Conservation (phyloP, 2,797 vertebrate species). For the Cottoperca gobio region DNA sequence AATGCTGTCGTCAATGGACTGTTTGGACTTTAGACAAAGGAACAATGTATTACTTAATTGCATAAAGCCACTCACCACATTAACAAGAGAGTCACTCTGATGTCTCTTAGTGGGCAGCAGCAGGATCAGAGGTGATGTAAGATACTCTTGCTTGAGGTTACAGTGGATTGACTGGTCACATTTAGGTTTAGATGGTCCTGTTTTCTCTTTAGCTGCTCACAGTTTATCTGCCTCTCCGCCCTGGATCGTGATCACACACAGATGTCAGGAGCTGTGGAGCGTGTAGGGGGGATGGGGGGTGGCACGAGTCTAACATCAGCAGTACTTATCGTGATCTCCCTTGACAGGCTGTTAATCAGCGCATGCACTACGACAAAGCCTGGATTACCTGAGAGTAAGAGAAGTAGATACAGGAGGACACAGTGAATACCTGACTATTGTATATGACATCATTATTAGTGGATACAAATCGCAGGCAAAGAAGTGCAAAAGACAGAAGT, state of each 20-base stretch:
- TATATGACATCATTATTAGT: not conserved
- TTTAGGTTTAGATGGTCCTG: not conserved
- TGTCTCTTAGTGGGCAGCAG: constrained; percentile 29
- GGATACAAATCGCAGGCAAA: not conserved
- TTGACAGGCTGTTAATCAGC: constrained; percentile 76
- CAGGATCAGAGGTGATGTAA: constrained; percentile 21
- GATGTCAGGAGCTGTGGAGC: constrained; percentile 40
- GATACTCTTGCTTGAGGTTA: not conserved
- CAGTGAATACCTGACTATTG: constrained; percentile 20
- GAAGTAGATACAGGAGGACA: constrained; percentile 25
- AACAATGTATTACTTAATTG: constrained; percentile 61
- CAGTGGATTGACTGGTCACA: rapidly evolving
- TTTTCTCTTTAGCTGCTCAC: not conserved
- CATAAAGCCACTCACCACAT: constrained; percentile 41
- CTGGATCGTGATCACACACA: constrained; percentile 28
- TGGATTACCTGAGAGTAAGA: constrained; percentile 73
- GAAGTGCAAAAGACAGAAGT: not conserved
- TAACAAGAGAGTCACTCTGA: constrained; percentile 35
- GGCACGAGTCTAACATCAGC: constrained; percentile 69
- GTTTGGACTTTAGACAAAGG: constrained; percentile 46
- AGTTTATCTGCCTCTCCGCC: not conserved
- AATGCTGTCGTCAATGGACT: constrained; percentile 31
- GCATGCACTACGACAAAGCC: constrained; percentile 61
- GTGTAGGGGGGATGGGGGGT: not conserved
- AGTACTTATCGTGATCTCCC: constrained; percentile 76